Base-by-base conservation (phyloP, 2,888 invertebrate genomes). In the Diplolepis rosae region DNA sequence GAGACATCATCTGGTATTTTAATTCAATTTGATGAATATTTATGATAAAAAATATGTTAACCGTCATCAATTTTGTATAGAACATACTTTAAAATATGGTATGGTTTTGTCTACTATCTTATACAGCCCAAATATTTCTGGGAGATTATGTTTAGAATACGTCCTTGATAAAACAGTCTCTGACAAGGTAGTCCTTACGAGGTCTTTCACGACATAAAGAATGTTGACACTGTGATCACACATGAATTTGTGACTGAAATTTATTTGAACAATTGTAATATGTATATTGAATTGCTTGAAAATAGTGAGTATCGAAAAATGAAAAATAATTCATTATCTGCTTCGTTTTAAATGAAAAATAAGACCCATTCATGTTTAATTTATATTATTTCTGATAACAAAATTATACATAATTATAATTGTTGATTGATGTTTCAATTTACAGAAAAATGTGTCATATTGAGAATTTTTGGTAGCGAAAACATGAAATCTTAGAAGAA, bases 161-260 rank as follows among this genome's bases (percentile, higher is more conserved):
- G 74, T 73, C 71, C 70, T 66, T 69, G 61, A 70, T 74, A 71
- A 51, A 72, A 45, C 18, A 45, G 45, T 18, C 50, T 52, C 70
- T 66, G 61, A 52, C 69, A 73, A 73, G 72, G 74, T 69, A 77
- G 76, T 80, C 82, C 83, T 83, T 80, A 77, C 76, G 69, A 76
- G 76, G 76, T 75, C 61, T 65, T 68, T 51, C 35, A 50, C 66
- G 48, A 39, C 65, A 42, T 35, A 45, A 65, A 22, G 45, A 51
- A 67, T 70, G 66, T 68, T 68, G 66, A 70, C 52, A 69, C 42
- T 65, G 24, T 56, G 35, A 39, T 56, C 61, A 35, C n/a, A 39
- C 24, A 39, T 39, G 24, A 24, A 24, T 61, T 18, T 45, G 56
- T 39, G 39, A 27, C 39, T 61, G 56, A 32, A n/a, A 39, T 61